A percentile compares a stretch with the other conserved stretches of the same genome.
Conservation (phyloP, 1,140 invertebrate species). For the Saccostrea cuccullata region DNA sequence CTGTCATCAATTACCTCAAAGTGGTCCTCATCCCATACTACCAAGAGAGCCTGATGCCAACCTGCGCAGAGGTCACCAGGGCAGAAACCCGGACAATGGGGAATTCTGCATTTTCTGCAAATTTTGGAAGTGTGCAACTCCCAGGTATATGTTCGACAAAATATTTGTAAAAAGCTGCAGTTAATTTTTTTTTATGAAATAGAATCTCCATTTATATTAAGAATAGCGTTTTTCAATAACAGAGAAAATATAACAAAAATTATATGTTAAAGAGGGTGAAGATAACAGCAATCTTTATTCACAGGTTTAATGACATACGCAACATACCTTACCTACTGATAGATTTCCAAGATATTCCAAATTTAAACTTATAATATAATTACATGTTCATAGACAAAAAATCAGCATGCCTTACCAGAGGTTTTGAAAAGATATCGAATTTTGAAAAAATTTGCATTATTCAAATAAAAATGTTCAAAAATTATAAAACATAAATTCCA, state of each 20-base stretch:
- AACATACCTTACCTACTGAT: too few species aligned
- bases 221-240: neutral
- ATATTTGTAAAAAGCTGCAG: neutral
- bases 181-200: neutral
- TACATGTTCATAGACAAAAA: too few species aligned
- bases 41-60: neutral
- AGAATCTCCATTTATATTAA: neutral
- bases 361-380: too few species aligned
- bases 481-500: too few species aligned
- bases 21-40: neutral
- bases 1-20: neutral
- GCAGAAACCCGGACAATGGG: neutral
- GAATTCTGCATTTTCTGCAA: neutral
- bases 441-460: too few species aligned
- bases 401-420: too few species aligned
- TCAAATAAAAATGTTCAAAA: too few species aligned
- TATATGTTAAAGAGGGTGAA: neutral
- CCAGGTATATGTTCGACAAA: neutral
- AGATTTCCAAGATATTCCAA: too few species aligned
- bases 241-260: neutral
- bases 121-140: neutral
- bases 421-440: too few species aligned
- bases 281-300: too few species aligned
- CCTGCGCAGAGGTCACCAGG: neutral
- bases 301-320: neutral